Evolutionary conservation across 1,140 invertebrate species (phyloP).

Genomic region (Cotesia glomerata): DNA sequence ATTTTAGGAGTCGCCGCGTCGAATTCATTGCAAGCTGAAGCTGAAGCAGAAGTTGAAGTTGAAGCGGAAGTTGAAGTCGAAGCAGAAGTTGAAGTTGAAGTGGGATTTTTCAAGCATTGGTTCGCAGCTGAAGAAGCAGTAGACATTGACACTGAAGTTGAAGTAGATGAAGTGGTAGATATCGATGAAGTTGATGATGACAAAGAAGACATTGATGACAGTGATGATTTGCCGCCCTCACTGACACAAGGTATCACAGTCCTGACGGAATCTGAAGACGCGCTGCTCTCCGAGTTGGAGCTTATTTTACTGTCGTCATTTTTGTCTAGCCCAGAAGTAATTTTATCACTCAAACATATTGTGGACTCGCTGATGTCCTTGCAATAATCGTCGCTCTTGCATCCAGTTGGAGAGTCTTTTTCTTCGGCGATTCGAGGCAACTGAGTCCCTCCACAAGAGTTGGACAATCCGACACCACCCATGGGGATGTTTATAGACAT

Average conservation of each 20-base stretch:
- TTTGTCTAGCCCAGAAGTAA: not conserved
- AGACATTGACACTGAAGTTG: not conserved
- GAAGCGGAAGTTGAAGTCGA: not conserved
- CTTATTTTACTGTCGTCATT: slow-evolving; percentile 7
- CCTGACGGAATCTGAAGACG: not conserved
- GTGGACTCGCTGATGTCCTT: slow-evolving; percentile 1
- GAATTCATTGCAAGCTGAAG: not conserved
- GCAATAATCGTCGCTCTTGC: slow-evolving; percentile 52
- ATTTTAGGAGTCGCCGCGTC: slow-evolving; percentile 7
- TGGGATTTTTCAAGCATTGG: not conserved
- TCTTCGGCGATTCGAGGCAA: slow-evolving; percentile 80
- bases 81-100: slow-evolving; percentile 8
- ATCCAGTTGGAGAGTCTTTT: slow-evolving; percentile 80
- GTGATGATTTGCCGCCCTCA: not conserved
- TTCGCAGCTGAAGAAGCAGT: not conserved
- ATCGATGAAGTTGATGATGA: no score
- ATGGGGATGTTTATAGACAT: slow-evolving; percentile 58
- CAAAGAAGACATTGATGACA: not conserved
- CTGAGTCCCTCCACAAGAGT: slow-evolving; percentile 53
- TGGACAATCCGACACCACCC: slow-evolving; percentile 48
- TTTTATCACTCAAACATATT: no score
- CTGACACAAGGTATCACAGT: not conserved
- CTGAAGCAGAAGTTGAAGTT: not conserved
- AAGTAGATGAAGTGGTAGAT: no score
- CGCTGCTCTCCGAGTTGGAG: slow-evolving; percentile 2